A percentile compares a stretch with the other conserved stretches of the same genome.
Conservation (phyloP, 2,888 invertebrate genomes). For the Trichacis sp. region DNA sequence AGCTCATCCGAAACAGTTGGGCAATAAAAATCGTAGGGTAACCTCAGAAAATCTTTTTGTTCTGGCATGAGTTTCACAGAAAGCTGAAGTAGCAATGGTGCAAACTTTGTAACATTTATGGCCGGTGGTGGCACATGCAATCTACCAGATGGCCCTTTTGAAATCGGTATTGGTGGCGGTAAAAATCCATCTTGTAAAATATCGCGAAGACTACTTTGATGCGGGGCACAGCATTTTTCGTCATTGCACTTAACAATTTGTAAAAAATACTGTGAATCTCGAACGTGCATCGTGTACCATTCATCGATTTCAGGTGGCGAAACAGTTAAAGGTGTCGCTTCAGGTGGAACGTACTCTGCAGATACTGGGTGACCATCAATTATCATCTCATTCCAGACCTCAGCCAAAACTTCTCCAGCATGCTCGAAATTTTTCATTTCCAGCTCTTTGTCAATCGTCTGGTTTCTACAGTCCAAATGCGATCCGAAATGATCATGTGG, state of each 20-base stretch:
- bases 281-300: slow-evolving; percentile 19
- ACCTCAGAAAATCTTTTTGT: neutral
- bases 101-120: slow-evolving; percentile 2
- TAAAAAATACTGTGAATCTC: slow-evolving; percentile 27
- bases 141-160: neutral
- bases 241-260: slow-evolving; percentile 18
- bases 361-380: slow-evolving; percentile 23
- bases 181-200: slow-evolving; percentile 12
- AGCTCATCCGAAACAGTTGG: slow-evolving; percentile 4
- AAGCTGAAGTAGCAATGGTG: slow-evolving; percentile 4
- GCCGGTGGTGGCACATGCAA: slow-evolving; percentile 5
- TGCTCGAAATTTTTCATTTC: slow-evolving; percentile 57
- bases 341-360: slow-evolving; percentile 15
- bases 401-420: slow-evolving; percentile 50
- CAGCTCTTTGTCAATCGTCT: slow-evolving; percentile 54
- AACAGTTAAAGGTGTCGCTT: neutral
- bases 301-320: slow-evolving; percentile 2
- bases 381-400: slow-evolving; percentile 33
- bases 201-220: slow-evolving; percentile 3
- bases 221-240: slow-evolving; percentile 8
- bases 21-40: slow-evolving; percentile 5
- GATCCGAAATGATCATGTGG: slow-evolving; percentile 55
- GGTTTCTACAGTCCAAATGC: slow-evolving; percentile 52
- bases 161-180: slow-evolving; percentile 8
- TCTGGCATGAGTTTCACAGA: slow-evolving; percentile 1